Evolutionary conservation across 2,888 invertebrate genomes (phyloP).

Genomic region (Lycaena phlaeas): DNA sequence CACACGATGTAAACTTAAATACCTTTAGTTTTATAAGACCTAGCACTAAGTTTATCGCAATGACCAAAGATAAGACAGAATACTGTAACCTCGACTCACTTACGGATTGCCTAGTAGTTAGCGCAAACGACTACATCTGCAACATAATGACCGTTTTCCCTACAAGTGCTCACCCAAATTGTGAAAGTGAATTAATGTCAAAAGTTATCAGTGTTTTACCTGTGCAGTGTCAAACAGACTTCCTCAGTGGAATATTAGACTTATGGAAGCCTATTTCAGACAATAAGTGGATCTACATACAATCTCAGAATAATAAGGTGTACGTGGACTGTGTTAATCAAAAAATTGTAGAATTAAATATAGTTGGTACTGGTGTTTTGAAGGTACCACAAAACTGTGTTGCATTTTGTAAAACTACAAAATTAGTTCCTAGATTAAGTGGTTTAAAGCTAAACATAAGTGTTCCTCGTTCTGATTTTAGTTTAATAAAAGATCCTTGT

Average conservation of each 20-base stretch:
- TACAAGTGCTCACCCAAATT: slow-evolving; percentile 1
- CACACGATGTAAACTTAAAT: neutral
- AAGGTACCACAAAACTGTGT: neutral
- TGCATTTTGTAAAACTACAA: slow-evolving; percentile 1
- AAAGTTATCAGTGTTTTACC: slow-evolving; percentile 1
- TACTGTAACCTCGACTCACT: slow-evolving; percentile 1
- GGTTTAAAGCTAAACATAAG: neutral
- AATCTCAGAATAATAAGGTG: neutral
- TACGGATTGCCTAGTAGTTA: neutral
- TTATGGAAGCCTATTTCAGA: slow-evolving; percentile 2
- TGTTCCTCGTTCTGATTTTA: neutral
- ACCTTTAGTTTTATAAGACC: slow-evolving; percentile 5
- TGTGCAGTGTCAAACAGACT: slow-evolving; percentile 5
- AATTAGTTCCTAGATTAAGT: neutral
- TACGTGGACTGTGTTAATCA: no score
- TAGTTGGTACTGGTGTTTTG: slow-evolving; percentile 3
- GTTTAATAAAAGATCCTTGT: neutral
- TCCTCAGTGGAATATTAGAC: slow-evolving; percentile 1
- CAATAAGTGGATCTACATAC: slow-evolving; percentile 7
- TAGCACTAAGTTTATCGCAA: slow-evolving; percentile 1
- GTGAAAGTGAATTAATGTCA: slow-evolving; percentile 8
- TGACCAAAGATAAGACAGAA: slow-evolving; percentile 7
- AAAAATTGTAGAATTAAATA: neutral
- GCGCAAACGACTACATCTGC: slow-evolving; percentile 1
- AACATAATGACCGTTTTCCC: neutral